Evolutionary conservation across 2,888 invertebrate genomes (phyloP).

Genomic region (Odontocolon sp.): DNA sequence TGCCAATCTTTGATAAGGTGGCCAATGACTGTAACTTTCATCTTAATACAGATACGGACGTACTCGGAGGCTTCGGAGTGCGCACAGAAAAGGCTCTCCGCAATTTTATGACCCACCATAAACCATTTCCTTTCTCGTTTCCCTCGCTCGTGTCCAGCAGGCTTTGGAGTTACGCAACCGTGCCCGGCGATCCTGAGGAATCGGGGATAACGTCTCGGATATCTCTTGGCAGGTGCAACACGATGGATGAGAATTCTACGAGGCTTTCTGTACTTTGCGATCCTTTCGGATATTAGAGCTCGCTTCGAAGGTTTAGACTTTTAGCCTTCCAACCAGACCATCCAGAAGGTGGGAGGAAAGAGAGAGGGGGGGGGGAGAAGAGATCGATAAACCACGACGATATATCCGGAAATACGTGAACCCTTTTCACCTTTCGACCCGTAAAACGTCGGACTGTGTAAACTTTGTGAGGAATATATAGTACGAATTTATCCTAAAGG

Average conservation of each 20-base stretch:
- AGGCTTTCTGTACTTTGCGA: background rate
- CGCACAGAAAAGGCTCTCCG: too few species aligned
- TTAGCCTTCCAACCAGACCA: too few species aligned
- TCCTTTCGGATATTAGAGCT: slow-evolving; percentile 7
- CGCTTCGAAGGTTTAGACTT: too few species aligned
- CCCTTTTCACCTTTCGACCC: slow-evolving; percentile 37
- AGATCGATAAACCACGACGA: slow-evolving; percentile 41
- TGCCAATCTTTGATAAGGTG: too few species aligned
- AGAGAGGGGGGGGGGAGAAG: slow-evolving; percentile 7
- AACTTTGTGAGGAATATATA: slow-evolving; percentile 43
- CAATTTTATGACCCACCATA: slow-evolving; percentile 63
- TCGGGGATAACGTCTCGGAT: slow-evolving; percentile 42
- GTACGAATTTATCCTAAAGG: background rate
- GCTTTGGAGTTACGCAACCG: slow-evolving; percentile 53
- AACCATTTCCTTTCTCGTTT: slow-evolving; percentile 63
- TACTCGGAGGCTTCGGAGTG: slow-evolving; percentile 14
- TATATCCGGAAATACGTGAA: slow-evolving; percentile 50
- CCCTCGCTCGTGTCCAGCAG: slow-evolving; percentile 39
- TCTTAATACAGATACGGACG: too few species aligned
- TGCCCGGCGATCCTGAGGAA: slow-evolving; percentile 12
- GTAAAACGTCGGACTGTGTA: slow-evolving; percentile 29
- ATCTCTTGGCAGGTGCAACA: slow-evolving; percentile 58
- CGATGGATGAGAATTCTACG: slow-evolving; percentile 43
- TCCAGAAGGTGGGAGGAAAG: too few species aligned
- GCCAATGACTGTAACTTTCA: too few species aligned